Evolutionary conservation across 2,113 vertebrate species (phyloP).

Genomic region (Uria lomvia): DNA sequence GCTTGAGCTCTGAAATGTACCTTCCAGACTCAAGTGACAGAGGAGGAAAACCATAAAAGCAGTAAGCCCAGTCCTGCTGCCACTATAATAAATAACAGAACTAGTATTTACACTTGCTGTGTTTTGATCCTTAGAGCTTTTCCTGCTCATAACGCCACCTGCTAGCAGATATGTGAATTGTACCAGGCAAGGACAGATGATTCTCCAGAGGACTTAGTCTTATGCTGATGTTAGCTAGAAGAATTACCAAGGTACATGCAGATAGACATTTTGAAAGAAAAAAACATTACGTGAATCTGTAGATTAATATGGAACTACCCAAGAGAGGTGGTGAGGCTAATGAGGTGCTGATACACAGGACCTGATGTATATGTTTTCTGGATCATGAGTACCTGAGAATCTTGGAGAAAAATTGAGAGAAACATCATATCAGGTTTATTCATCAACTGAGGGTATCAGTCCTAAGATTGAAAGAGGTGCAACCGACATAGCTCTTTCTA

Average conservation of each 20-base stretch:
- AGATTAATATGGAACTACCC: not conserved
- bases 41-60: not conserved
- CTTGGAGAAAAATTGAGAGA: not conserved
- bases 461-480: not conserved
- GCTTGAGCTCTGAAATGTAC: not conserved
- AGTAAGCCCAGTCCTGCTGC: not conserved
- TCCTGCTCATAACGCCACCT: constrained; percentile 29
- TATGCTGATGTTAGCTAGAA: not conserved
- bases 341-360: fast-evolving
- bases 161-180: constrained; percentile 25
- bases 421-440: not conserved
- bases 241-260: not conserved
- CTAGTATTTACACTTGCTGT: not conserved
- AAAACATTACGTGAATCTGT: not conserved
- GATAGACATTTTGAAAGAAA: not conserved
- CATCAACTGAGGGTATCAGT: not conserved
- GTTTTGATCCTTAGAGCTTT: not conserved
- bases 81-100: not conserved
- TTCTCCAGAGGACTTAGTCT: not conserved
- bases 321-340: not conserved
- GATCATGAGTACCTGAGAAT: not conserved
- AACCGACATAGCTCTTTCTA: not conserved
- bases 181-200: not conserved
- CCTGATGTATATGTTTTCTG: not conserved
- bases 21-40: not conserved